Evolutionary conservation across 1,140 invertebrate species (phyloP).

Genomic region (Hyles vespertilio): DNA sequence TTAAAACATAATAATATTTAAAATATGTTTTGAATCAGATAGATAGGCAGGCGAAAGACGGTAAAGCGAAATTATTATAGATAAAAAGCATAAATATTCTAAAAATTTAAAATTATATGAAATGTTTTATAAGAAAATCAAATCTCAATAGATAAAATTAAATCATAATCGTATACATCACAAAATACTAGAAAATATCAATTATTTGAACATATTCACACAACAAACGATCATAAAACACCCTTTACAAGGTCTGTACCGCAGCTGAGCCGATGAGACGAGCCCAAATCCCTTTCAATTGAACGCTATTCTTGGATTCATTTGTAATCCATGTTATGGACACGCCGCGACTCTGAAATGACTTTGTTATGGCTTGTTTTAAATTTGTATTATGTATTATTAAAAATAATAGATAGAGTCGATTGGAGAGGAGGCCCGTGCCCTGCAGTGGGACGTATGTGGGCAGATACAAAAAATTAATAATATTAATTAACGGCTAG

Average conservation of each 20-base stretch:
- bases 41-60: no score
- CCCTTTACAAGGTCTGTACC: constrained; percentile 24
- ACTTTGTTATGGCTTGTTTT: no score
- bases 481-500: no score
- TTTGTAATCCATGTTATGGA: constrained; percentile 22
- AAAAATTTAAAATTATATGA: no score
- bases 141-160: not conserved
- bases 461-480: no score
- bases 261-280: constrained; percentile 41
- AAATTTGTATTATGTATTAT: no score
- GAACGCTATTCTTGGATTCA: constrained; percentile 41
- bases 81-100: not conserved
- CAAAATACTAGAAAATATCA: not conserved
- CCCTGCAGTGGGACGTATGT: no score
- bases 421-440: no score
- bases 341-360: constrained; percentile 1
- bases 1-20: no score
- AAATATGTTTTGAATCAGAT: no score
- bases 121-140: no score
- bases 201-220: not conserved
- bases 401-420: no score
- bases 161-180: not conserved
- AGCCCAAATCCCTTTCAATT: constrained; percentile 51
- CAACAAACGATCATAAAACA: constrained; percentile 10
- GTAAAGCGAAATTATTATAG: not conserved